Percentiles rank a stretch among this genome's conserved stretches.
Evolutionary conservation across 2,797 vertebrate genomes (phyloP).

Genomic region (Furcifer pardalis): DNA sequence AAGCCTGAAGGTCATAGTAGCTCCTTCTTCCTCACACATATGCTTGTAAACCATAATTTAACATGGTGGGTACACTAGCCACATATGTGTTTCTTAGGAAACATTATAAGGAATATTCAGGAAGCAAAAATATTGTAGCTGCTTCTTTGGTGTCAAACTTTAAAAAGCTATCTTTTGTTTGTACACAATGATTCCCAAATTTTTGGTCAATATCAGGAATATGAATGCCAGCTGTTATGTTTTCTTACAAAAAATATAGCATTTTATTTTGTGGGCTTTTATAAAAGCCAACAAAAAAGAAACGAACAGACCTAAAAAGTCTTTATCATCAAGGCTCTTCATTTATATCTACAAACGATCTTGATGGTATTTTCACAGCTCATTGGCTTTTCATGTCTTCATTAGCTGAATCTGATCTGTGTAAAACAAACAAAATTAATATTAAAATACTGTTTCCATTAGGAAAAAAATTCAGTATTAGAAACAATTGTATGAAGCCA

Average conservation of each 20-base stretch:
- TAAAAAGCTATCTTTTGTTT: slow-evolving; percentile 54
- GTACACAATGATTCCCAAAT: slow-evolving; percentile 34
- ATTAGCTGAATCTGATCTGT: slow-evolving; percentile 82
- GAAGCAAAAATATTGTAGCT: neutral
- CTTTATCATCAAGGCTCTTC: slow-evolving; percentile 44
- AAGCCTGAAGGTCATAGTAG: neutral
- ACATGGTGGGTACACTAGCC: neutral
- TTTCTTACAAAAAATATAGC: slow-evolving; percentile 55
- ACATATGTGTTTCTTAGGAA: neutral
- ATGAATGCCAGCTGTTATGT: slow-evolving; percentile 56
- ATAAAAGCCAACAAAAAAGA: slow-evolving; percentile 60
- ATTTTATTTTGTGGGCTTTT: slow-evolving; percentile 41
- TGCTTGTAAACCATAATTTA: neutral
- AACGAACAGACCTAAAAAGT: slow-evolving; percentile 46
- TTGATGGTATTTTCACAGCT: neutral
- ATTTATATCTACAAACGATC: slow-evolving; percentile 45
- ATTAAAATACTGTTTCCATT: slow-evolving; percentile 17
- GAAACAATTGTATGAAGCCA: neutral
- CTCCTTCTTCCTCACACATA: neutral
- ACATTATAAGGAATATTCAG: neutral
- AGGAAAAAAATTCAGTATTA: neutral
- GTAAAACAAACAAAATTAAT: slow-evolving; percentile 61
- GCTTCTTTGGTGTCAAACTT: neutral
- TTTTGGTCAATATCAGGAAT: slow-evolving; percentile 49
- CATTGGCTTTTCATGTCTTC: slow-evolving; percentile 79